Evolutionary conservation across 2,888 invertebrate species (phyloP).

Genomic region (Spilosoma lubricipeda): DNA sequence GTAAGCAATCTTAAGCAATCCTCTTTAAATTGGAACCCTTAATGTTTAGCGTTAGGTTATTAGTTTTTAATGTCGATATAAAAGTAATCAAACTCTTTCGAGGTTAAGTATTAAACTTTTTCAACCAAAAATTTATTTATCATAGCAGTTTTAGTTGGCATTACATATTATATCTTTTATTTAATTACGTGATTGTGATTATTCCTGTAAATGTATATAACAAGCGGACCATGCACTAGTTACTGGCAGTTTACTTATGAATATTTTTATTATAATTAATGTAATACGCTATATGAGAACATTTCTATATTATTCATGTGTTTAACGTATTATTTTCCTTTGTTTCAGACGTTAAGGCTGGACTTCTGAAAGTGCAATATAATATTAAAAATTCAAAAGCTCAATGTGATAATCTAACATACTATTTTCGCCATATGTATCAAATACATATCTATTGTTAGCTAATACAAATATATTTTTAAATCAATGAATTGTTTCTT

Average conservation of each 20-base stretch:
- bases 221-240: background rate
- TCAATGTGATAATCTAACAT: slow-evolving; percentile 67
- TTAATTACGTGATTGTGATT: too few relatives aligned
- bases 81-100: too few relatives aligned
- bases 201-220: too few relatives aligned
- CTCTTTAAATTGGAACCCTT: background rate
- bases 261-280: background rate
- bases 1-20: slow-evolving; percentile 44
- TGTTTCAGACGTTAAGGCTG: slow-evolving; percentile 61
- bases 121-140: background rate
- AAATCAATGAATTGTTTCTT: slow-evolving; percentile 18
- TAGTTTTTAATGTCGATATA: too few relatives aligned
- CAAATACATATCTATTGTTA: slow-evolving; percentile 55
- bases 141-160: too few relatives aligned
- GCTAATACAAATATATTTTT: slow-evolving; percentile 37
- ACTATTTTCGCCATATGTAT: slow-evolving; percentile 55
- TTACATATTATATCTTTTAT: too few relatives aligned
- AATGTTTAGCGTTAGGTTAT: background rate
- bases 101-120: too few relatives aligned
- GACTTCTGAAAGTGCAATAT: background rate
- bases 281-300: too few relatives aligned
- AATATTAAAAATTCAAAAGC: slow-evolving; percentile 52
- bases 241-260: background rate
- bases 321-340: slow-evolving; percentile 28
- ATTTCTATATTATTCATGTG: background rate